Base-by-base conservation (phyloP, 2,888 invertebrate genomes). In the Rhyacophila evoluta region DNA sequence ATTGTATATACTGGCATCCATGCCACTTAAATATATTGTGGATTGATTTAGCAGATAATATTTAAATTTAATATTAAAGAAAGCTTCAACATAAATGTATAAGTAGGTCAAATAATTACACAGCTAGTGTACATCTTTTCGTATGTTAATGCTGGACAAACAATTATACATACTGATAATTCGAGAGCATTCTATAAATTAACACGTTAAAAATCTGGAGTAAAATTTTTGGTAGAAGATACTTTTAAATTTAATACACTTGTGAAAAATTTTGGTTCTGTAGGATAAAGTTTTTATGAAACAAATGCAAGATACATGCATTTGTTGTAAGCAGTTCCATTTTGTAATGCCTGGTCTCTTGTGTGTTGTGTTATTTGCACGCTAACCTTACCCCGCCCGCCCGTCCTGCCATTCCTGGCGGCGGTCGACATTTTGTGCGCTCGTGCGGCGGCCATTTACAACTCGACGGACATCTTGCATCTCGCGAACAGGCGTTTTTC, bases 401-500 rank as follows among this genome's bases (percentile, higher is more conserved):
- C 72, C 78, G 76, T 75, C 79, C 33, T 75, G 80, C 69, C 79
- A 68, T 33, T 29, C 41, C 73, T 10, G 55, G 55, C 19, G 55
- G 55, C 55, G 55, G 55, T 55, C 55, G 36, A 73, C 74, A 55
- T 55, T 74, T 38, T 41, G 74, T 25, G 73, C 39, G 73, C 67
- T 19, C 28, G 28, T 55, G 12, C 15, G 27, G 27, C 29, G 68
- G 68, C 33, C 75, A 69, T 73, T 41, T 39, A n/a, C 27, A 19
- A 73, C 25, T 39, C 37, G 37, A 72, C 36, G 72, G 36, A 73
- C 79, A 79, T 76, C 77, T 74, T 74, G 77, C 72, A 72, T 76
- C 72, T 77, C 89, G 86, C 85, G 86, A 87, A 86, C 89, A 95
- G 95, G 95, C 94, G 95, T 95, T 94, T 95, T 95, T 95, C 95